A percentile compares a stretch with the other conserved stretches of the same genome.
Evolutionary conservation across 2,113 vertebrate species (phyloP).

Genomic region (Todiramphus chloris): DNA sequence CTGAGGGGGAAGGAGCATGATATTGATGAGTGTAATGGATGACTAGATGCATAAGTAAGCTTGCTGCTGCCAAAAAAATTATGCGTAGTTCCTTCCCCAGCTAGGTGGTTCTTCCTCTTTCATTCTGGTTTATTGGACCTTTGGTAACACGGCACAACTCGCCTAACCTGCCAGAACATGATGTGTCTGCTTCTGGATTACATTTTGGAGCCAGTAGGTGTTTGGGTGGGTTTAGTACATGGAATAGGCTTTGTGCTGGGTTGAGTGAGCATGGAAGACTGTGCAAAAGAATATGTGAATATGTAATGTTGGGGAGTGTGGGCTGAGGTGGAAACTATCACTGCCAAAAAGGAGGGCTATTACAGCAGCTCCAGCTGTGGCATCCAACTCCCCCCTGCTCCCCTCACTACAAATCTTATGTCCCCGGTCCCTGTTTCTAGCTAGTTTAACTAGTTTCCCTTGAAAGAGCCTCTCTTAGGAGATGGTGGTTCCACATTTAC

Average conservation of each 20-base stretch:
- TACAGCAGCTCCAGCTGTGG: neutral
- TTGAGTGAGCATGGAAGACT: neutral
- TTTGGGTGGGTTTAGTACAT: neutral
- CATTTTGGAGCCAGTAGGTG: neutral
- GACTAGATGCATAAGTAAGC: neutral
- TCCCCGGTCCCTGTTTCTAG: neutral
- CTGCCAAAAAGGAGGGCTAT: neutral
- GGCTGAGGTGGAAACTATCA: neutral
- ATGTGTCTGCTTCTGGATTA: neutral
- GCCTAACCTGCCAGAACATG: neutral
- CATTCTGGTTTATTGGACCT: neutral
- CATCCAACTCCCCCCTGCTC: neutral
- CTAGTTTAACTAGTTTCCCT: neutral
- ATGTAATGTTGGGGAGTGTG: fast-evolving
- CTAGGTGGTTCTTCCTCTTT: neutral
- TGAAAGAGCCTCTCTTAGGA: neutral
- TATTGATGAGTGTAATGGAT: neutral
- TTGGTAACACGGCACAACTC: neutral
- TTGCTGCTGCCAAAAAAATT: neutral
- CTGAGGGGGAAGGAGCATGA: neutral
- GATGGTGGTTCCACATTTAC: neutral
- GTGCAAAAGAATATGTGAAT: neutral
- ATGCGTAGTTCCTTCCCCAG: neutral
- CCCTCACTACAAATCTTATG: neutral
- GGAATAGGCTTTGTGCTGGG: neutral